Evolutionary conservation across 2,113 vertebrate genomes (phyloP).

Genomic region (Pseudorectes ferrugineus): DNA sequence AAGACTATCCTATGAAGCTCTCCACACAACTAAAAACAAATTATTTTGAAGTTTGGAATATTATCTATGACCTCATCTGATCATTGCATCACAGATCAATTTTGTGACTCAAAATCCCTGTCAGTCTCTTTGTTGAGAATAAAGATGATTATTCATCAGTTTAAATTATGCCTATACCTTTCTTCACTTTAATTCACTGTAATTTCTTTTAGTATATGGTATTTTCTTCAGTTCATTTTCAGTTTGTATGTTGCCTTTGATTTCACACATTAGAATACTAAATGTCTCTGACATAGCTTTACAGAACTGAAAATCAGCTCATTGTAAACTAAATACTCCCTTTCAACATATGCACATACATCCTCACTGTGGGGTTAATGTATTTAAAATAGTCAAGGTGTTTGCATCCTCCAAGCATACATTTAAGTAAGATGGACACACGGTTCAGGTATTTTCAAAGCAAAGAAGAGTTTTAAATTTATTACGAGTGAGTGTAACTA

Average conservation of each 20-base stretch:
- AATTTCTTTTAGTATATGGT: background rate
- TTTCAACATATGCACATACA: background rate
- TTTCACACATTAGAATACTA: background rate
- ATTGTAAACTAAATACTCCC: background rate
- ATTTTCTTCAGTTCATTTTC: background rate
- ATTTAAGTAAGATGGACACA: background rate
- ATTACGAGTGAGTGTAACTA: background rate
- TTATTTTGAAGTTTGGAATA: background rate
- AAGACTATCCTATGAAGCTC: background rate
- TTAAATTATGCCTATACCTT: background rate
- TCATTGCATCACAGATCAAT: background rate
- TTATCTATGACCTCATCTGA: background rate
- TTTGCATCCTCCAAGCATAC: background rate
- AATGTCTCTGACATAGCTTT: background rate
- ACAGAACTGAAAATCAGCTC: background rate
- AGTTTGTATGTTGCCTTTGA: background rate
- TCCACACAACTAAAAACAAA: background rate
- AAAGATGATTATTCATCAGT: background rate
- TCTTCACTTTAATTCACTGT: background rate
- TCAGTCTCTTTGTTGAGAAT: background rate
- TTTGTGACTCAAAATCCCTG: background rate
- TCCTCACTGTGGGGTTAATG: background rate
- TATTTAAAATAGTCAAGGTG: background rate
- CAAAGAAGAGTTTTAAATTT: background rate
- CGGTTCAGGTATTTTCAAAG: background rate